A percentile compares a stretch with the other conserved stretches of the same genome.
Evolutionary conservation across 1,140 invertebrate species (phyloP).

Genomic region (Batillaria attramentaria): DNA sequence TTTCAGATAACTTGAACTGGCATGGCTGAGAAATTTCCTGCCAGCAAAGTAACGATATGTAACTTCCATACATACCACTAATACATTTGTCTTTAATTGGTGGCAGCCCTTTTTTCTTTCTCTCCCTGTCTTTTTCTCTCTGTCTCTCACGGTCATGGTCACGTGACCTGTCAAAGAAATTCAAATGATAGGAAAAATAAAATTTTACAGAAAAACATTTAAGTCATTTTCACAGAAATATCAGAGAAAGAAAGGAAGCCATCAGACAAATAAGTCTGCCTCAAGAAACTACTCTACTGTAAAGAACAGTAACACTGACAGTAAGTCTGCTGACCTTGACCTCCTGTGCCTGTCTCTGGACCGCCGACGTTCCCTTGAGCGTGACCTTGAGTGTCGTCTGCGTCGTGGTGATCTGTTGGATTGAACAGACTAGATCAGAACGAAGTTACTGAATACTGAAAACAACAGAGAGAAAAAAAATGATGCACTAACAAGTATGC

Average conservation of each 20-base stretch:
- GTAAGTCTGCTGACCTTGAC: conserved; percentile 53
- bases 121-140: conserved; percentile 78
- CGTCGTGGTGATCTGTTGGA: conserved; percentile 62
- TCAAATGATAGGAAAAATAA: background rate
- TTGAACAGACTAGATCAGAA: conserved; percentile 20
- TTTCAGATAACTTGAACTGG: too few species aligned
- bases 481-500: too few species aligned
- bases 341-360: conserved; percentile 72
- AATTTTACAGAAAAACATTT: background rate
- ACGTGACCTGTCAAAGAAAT: conserved; percentile 54
- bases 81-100: conserved; percentile 87
- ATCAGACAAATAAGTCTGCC: too few species aligned
- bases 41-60: too few species aligned
- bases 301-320: conserved; percentile 15
- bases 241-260: too few species aligned
- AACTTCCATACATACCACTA: conserved; percentile 56
- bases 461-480: too few species aligned
- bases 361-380: conserved; percentile 68
- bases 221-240: too few species aligned
- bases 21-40: too few species aligned
- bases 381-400: conserved; percentile 70
- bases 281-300: background rate
- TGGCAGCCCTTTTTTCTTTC: conserved; percentile 90
- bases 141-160: conserved; percentile 78
- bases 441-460: background rate